These are phyloP conservation scores for Arenaria interpres DNA, from an alignment of 2,113 vertebrate genomes.

Conservation along the genomic window DNA sequence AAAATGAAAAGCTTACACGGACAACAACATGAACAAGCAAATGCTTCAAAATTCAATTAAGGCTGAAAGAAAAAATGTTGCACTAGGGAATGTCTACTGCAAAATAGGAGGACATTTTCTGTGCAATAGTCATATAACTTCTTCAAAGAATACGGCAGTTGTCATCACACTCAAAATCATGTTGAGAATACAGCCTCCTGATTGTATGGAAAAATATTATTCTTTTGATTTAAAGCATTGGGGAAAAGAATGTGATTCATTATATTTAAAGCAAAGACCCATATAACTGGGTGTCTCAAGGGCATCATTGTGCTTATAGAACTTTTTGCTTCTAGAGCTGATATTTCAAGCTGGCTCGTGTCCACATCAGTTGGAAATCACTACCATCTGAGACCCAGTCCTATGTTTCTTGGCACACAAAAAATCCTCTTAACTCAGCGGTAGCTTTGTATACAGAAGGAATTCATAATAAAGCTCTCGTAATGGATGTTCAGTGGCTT, in stretches of 20 bases:
- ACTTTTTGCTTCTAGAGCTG: neutral
- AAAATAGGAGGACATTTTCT: neutral
- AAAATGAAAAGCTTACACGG: neutral
- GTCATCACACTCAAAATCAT: neutral
- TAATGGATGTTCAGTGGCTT: neutral
- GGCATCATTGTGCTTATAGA: neutral
- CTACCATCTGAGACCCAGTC: neutral
- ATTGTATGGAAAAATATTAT: neutral
- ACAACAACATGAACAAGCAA: neutral
- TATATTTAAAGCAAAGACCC: neutral
- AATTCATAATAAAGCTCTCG: neutral
- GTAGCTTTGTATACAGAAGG: neutral
- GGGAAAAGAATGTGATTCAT: neutral
- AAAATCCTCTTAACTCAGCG: neutral
- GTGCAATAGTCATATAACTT: neutral
- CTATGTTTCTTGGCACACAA: neutral
- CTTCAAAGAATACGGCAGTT: neutral
- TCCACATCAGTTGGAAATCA: neutral
- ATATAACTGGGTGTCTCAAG: neutral
- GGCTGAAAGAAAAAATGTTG: neutral
- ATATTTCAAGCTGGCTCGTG: neutral
- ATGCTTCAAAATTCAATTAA: constrained; percentile 40
- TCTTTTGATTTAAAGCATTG: neutral
- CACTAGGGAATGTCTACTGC: neutral
- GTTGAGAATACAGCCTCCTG: neutral